These are phyloP conservation scores for Cinara cedri DNA, from an alignment of 2,888 invertebrate species.

Conservation along the genomic window DNA sequence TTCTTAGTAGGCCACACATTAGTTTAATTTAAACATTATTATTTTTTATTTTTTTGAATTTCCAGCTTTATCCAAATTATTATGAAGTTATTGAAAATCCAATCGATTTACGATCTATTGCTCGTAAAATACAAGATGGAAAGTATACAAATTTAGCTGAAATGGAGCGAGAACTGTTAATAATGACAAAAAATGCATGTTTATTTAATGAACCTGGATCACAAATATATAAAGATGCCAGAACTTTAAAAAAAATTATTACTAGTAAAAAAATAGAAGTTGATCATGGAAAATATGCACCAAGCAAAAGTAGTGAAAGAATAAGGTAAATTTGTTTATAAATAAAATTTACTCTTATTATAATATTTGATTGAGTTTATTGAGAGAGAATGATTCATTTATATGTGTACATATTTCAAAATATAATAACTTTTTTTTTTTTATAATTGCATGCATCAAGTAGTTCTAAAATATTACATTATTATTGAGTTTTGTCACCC, in stretches of 20 bases:
- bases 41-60: constrained; percentile 55
- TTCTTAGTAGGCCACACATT: too few species aligned
- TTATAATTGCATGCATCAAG: too few species aligned
- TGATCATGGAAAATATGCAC: constrained; percentile 70
- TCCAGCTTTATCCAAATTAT: constrained; percentile 88
- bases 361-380: not conserved
- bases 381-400: too few species aligned
- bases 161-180: constrained; percentile 85
- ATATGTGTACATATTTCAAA: too few species aligned
- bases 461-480: too few species aligned
- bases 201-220: constrained; percentile 96
- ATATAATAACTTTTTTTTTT: too few species aligned
- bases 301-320: constrained; percentile 74
- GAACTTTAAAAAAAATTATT: constrained; percentile 80
- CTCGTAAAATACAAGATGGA: constrained; percentile 84
- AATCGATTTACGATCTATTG: constrained; percentile 92
- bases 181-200: constrained; percentile 95
- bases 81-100: constrained; percentile 92
- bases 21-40: not conserved
- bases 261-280: constrained; percentile 74
- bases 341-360: not conserved
- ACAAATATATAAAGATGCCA: constrained; percentile 94
- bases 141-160: constrained; percentile 82
- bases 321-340: constrained; percentile 65
- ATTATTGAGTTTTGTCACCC: too few species aligned